These are phyloP conservation scores for Acleris laterana DNA, from an alignment of 2,888 invertebrate genomes.

Conservation along the genomic window DNA sequence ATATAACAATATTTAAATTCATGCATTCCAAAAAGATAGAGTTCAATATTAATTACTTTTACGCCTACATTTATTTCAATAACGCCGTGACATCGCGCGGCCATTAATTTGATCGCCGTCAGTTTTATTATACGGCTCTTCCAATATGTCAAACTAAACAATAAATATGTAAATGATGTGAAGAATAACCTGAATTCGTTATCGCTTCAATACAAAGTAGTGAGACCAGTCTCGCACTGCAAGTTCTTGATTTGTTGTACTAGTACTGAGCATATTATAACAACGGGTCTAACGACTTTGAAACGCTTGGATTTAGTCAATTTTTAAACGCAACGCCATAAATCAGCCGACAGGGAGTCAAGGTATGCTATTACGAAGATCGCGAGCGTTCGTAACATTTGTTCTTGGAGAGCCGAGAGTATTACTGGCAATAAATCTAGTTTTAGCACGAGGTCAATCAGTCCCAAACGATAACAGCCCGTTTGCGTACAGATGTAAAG, in stretches of 20 bases:
- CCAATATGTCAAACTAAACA: constrained; percentile 20
- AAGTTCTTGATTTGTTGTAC: constrained; percentile 1
- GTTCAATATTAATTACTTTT: constrained; percentile 3
- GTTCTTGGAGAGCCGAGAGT: constrained; percentile 50
- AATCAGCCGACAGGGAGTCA: constrained; percentile 39
- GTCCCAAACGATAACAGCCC: constrained; percentile 58
- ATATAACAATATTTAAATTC: constrained; percentile 3
- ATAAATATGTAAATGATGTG: constrained; percentile 21
- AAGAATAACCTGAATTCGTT: constrained; percentile 13
- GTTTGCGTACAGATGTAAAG: constrained; percentile 31
- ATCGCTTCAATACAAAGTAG: constrained; percentile 4
- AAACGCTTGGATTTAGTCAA: constrained; percentile 42
- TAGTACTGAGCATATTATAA: background rate
- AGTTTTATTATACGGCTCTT: constrained; percentile 6
- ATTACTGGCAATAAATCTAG: constrained; percentile 69
- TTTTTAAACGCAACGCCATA: constrained; percentile 10
- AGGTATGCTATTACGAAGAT: constrained; percentile 41
- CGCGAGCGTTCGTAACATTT: constrained; percentile 52
- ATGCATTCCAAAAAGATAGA: background rate
- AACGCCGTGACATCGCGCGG: constrained; percentile 9
- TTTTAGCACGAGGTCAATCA: constrained; percentile 68
- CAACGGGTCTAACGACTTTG: background rate
- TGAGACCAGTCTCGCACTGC: constrained; percentile 20
- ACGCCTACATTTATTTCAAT: constrained; percentile 16
- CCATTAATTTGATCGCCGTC: constrained; percentile 15